Evolutionary conservation across 1,140 invertebrate species (phyloP).

Genomic region (Matsumurasca onukii): DNA sequence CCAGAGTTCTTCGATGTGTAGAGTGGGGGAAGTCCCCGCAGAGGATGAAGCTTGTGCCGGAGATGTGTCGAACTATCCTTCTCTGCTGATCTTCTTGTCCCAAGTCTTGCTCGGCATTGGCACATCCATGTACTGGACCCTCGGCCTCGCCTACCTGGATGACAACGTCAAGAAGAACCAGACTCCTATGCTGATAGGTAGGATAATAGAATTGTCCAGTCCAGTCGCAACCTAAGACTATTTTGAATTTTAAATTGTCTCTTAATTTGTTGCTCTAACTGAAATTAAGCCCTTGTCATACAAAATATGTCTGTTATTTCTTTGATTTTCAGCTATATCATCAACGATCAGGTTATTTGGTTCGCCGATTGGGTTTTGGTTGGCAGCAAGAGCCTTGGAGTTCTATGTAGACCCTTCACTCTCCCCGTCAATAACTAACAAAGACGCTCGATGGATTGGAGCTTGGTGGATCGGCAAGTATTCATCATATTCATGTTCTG

Average conservation of each 20-base stretch:
- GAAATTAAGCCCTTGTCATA: too few species aligned
- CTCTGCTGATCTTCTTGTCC: conserved; percentile 33
- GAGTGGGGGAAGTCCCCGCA: background rate
- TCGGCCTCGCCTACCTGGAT: conserved; percentile 45
- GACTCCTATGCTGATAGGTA: conserved; percentile 40
- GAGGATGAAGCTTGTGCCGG: conserved; percentile 18
- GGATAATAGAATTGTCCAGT: too few species aligned
- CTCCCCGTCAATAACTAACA: conserved; percentile 38
- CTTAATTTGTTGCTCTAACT: too few species aligned
- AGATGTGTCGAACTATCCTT: background rate
- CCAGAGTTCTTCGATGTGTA: background rate
- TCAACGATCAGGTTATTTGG: conserved; percentile 44
- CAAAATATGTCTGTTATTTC: too few species aligned
- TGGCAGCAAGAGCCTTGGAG: conserved; percentile 38
- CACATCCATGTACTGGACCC: conserved; percentile 42
- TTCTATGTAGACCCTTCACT: conserved; percentile 35
- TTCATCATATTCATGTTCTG: background rate
- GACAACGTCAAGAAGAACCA: conserved; percentile 44
- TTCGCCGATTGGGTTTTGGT: conserved; percentile 44
- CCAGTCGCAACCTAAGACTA: too few species aligned
- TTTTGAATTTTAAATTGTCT: too few species aligned
- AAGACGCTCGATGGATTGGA: conserved; percentile 48
- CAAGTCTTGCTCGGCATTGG: conserved; percentile 41
- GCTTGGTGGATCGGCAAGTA: conserved; percentile 51
- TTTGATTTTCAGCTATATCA: conserved; percentile 42